Base-by-base conservation (phyloP, 2,113 vertebrate genomes). In the Scatophagus argus region DNA sequence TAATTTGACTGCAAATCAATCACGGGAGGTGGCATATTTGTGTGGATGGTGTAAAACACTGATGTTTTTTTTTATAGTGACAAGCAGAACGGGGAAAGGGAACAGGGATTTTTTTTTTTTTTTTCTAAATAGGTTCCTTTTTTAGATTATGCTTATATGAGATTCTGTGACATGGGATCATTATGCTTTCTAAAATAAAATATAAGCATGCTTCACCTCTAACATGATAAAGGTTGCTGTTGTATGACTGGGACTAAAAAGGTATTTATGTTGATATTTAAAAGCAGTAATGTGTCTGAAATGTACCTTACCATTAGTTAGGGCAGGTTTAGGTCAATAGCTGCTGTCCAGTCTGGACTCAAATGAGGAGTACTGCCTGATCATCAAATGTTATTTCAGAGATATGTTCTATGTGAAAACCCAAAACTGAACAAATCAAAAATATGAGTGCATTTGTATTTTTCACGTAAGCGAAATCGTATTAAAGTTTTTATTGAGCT, bases 1-100 rank as follows among this genome's bases (percentile, higher is more conserved):
- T 93, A 77, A 92, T 93, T 89, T 93, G 89, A 93, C 92, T 90
- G 84, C 87, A 89, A n/a, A n/a, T 90, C 91, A 86, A 87, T 93
- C 89, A 88, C 81, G 23, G 32, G 84, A 75, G 84, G 81, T 83
- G 85, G 91, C 81, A 89, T 81, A 80, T 88, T 83, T 79, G 73
- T 66, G 55, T 56, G 69, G 47, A 70, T 74, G 72, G 47, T 55
- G 61, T 54, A 83, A 82, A 83, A 84, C 69, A 77, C 32, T 2
- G 21, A 44, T n/a, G n/a, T 60, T 56, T 43, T 62, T 74, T 66
- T 74, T 55, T 74, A 3, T 5, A 59, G 49, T 59, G 76, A 78
- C 71, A 71, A 75, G 65, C 56, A 74, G 63, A 87, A 84, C 62
- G 79, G 49, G 61, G 55, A 71, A 52, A 7, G 17, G 13, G 32